Base-by-base conservation (phyloP, 23 tunicate genomes). In the Trididemnum clinides region DNA sequence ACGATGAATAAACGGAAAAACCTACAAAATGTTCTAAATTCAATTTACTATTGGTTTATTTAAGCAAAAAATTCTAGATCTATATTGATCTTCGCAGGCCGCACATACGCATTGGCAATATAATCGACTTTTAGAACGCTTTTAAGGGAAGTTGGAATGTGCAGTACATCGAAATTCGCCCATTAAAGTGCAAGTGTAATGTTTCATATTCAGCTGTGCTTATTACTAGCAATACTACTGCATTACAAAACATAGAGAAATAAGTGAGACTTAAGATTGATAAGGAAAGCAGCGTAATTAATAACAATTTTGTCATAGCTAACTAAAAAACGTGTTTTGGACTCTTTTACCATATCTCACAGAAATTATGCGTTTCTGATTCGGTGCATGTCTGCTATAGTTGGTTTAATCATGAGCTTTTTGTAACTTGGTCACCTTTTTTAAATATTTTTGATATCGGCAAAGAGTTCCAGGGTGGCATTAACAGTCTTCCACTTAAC, bases 401-500 rank as follows among this genome's bases (percentile, higher is more conserved):
- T 25, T 1, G 33, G 33, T 33, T 83, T 64, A 86, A 51, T 84
- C 88, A 59, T 93, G 57, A 2, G 98, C 98, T 39, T 88, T 64
- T 25, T 88, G 89, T 49, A 78, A 58, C n/a, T 84, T 59, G 0
- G 98, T 92, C 1, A 87, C 92, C 29, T 58, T 80, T 64, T 84
- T 64, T 33, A 93, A 33, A 36, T 65, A 83, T 22, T 88, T 65
- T 30, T 54, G n/a, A 54, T 93, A 21, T 81, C 71, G 6, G 98
- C 98, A 81, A 88, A 93, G 32, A 93, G 54, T 0, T 84, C 84
- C 33, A 88, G 50, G 21, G 85, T 69, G 25, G 73, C 72, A 34
- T 82, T 83, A 27, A 93, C 57, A 38, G 50, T 32, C 18, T 58
- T 71, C 98, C 98, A 93, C 33, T 77, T 57, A 7, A 63, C 98